Evolutionary conservation across 64 coral and sea anemone genomes (phyloP), one percentile per base, ranked within the genome.

Genomic region (Astreopora myriophthalma): DNA sequence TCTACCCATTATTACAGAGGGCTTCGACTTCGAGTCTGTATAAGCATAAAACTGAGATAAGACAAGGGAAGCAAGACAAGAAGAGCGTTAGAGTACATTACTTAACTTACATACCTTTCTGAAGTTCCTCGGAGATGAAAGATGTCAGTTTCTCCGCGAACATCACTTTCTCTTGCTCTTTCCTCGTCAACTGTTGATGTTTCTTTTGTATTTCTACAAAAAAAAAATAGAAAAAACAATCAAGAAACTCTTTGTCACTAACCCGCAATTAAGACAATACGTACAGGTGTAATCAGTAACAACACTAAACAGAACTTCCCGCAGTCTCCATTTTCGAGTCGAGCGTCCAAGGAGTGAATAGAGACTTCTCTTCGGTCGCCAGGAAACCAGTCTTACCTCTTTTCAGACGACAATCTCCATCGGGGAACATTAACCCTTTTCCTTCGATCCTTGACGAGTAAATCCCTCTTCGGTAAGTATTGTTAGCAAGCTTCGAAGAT

Each of bases 61-160:
- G n/a, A n/a, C n/a, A n/a, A n/a, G n/a, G n/a, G n/a, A n/a, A n/a
- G n/a, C n/a, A n/a, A n/a, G n/a, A n/a, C n/a, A n/a, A n/a, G n/a
- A n/a, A n/a, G n/a, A n/a, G n/a, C n/a, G n/a, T n/a, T n/a, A n/a
- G n/a, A n/a, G 23, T 79, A 12, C 17, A 8, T 69, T 16, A 42
- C n/a, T n/a, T n/a, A n/a, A n/a, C n/a, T n/a, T n/a, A n/a, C 35
- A 57, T 44, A 92, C 90, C 90, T 71, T 75, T 92, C 3, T n/a
- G 67, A 51, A 92, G 80, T 69, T 92, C 80, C 32, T 86, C 90
- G 2, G 90, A 85, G 5, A 92, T 86, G 1, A 92, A 24, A 4
- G 80, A 82, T 7, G 69, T 20, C 57, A 92, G 34, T 16, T 92
- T 85, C 46, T 74, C 79, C 3, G 34, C 27, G 25, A 20, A 69